phyloP scores from a whole-genome alignment of 2,888 invertebrate species.

The Muscina levida region DNA sequence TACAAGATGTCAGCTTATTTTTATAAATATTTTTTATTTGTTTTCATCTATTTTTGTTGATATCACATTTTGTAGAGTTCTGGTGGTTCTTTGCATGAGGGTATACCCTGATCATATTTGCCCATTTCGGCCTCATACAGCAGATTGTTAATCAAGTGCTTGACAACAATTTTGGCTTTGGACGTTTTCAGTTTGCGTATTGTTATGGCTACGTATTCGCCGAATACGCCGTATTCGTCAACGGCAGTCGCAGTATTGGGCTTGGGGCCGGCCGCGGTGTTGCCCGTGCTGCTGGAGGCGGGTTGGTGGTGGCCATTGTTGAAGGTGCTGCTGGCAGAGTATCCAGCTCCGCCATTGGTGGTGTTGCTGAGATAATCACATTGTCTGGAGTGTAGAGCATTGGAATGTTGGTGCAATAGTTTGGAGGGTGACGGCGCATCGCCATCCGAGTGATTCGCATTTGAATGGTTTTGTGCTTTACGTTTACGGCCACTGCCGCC shows the following conservation, averaged over 20 bases:
- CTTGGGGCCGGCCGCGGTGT: constrained; percentile 22
- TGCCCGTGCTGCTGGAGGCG: constrained; percentile 26
- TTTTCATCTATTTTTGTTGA: constrained; percentile 24
- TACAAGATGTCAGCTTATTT: background rate
- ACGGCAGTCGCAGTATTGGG: constrained; percentile 40
- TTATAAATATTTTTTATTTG: constrained; percentile 24
- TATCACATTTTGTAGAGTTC: constrained; percentile 77
- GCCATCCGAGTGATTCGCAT: constrained; percentile 49
- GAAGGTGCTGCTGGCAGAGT: constrained; percentile 37
- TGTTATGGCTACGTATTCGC: constrained; percentile 78
- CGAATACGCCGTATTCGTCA: constrained; percentile 78
- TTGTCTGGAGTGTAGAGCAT: constrained; percentile 71
- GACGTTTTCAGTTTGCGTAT: constrained; percentile 77
- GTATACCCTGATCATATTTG: constrained; percentile 77
- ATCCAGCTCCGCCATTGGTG: constrained; percentile 57
- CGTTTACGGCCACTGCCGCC: constrained; percentile 59
- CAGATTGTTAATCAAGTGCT: constrained; percentile 77
- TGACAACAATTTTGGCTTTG: constrained; percentile 78
- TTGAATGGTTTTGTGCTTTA: constrained; percentile 58
- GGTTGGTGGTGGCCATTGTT: constrained; percentile 13
- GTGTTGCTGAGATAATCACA: constrained; percentile 62
- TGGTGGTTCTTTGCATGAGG: constrained; percentile 77
- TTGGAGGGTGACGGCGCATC: constrained; percentile 61
- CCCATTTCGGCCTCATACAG: constrained; percentile 78
- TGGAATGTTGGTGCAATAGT: constrained; percentile 72